These are phyloP conservation scores for Butastur rufipennis DNA, from an alignment of 2,113 vertebrate species.

Conservation along the genomic window DNA sequence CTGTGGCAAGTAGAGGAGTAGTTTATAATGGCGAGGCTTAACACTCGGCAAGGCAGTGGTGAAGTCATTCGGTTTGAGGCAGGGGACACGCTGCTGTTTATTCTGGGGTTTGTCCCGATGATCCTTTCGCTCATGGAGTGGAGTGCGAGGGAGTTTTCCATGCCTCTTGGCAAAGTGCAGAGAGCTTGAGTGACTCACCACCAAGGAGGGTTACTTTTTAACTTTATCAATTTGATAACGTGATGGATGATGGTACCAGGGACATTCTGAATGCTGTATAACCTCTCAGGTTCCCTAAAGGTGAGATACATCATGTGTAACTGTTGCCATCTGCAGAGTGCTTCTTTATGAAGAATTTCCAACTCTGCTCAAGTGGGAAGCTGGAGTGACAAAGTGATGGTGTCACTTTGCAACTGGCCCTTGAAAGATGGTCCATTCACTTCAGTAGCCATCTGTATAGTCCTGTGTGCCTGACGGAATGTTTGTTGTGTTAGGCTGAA, in stretches of 20 bases:
- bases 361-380: slow-evolving; percentile 3
- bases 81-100: background rate
- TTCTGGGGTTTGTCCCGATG: rapidly evolving
- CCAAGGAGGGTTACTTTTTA: background rate
- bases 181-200: background rate
- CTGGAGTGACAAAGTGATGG: slow-evolving; percentile 50
- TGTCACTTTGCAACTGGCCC: slow-evolving; percentile 58
- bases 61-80: background rate
- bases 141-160: background rate
- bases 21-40: background rate
- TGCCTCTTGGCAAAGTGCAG: background rate
- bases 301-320: background rate
- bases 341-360: background rate
- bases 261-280: background rate
- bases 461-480: background rate
- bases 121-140: rapidly evolving
- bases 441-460: slow-evolving; percentile 35
- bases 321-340: slow-evolving; percentile 30
- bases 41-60: background rate
- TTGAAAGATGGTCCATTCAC: slow-evolving; percentile 26
- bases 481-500: background rate
- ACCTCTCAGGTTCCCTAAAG: slow-evolving; percentile 2
- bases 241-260: background rate
- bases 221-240: background rate
- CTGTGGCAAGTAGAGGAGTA: background rate